Conservation (phyloP, 2,113 vertebrate species). For the Actenoides hombroni region DNA sequence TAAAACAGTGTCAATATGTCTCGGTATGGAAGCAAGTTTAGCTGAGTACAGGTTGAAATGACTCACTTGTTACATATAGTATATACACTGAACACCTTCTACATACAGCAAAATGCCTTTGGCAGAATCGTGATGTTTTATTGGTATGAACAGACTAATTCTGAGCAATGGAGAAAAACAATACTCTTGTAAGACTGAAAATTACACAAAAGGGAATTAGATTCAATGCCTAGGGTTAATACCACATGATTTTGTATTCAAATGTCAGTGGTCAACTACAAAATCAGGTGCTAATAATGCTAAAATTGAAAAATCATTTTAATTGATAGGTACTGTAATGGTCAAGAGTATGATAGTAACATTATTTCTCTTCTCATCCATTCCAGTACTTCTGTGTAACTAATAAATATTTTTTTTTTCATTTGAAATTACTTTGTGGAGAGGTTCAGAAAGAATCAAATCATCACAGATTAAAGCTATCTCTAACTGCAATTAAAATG, state of each 20-base stretch:
- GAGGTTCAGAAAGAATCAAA: neutral
- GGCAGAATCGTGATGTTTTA: neutral
- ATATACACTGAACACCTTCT: neutral
- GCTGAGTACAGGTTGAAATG: neutral
- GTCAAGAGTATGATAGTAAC: conserved; percentile 1
- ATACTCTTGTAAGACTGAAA: neutral
- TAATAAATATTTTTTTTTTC: neutral
- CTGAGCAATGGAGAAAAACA: neutral
- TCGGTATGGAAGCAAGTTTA: neutral
- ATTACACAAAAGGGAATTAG: neutral
- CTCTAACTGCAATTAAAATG: neutral
- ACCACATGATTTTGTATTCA: neutral
- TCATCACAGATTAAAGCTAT: neutral
- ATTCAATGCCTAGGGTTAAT: neutral
- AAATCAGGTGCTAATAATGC: neutral
- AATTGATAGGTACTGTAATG: neutral
- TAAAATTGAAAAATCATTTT: neutral
- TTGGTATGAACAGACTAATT: neutral
- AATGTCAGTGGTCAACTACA: neutral
- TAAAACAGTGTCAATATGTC: neutral
- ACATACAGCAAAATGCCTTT: neutral
- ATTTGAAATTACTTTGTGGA: neutral
- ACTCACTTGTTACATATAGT: neutral
- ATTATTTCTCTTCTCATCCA: neutral
- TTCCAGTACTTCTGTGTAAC: neutral